Conservation (phyloP, 2,113 vertebrate species). For the Crotalus horridus region DNA sequence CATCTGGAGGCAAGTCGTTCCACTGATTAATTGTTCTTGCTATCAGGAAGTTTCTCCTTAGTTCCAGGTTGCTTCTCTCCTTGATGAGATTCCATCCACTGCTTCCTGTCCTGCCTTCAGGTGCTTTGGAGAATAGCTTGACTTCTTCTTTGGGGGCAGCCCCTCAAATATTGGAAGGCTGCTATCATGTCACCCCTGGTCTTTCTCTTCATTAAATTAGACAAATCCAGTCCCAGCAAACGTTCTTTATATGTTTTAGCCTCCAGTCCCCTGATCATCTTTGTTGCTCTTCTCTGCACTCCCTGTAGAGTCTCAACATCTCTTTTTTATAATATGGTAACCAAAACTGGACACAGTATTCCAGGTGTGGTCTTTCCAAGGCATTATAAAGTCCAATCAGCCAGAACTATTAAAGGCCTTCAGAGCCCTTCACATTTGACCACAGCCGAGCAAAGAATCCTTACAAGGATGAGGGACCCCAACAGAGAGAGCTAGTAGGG, state of each 20-base stretch:
- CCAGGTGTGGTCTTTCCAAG: background rate
- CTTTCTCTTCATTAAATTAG: background rate
- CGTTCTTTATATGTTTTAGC: too few relatives aligned
- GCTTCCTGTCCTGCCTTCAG: background rate
- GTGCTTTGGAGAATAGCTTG: background rate
- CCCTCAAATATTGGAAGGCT: background rate
- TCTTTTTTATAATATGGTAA: background rate
- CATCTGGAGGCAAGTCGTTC: background rate
- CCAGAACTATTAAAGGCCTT: slow-evolving; percentile 49
- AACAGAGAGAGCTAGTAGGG: background rate
- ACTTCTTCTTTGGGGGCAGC: background rate
- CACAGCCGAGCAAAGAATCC: slow-evolving; percentile 21
- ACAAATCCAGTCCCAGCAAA: background rate
- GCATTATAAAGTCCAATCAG: background rate
- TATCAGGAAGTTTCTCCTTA: too few relatives aligned
- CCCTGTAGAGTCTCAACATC: background rate
- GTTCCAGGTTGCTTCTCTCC: background rate
- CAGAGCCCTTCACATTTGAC: slow-evolving; percentile 55
- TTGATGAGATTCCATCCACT: background rate
- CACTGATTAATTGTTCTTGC: too few relatives aligned
- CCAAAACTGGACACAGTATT: background rate
- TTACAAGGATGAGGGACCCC: slow-evolving; percentile 33
- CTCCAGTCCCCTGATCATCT: too few relatives aligned
- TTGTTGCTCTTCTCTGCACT: background rate
- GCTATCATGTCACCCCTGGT: too few relatives aligned